Percentiles rank a stretch among this genome's conserved stretches.
Conservation (phyloP, 2,113 vertebrate genomes). For the Prionailurus viverrinus region DNA sequence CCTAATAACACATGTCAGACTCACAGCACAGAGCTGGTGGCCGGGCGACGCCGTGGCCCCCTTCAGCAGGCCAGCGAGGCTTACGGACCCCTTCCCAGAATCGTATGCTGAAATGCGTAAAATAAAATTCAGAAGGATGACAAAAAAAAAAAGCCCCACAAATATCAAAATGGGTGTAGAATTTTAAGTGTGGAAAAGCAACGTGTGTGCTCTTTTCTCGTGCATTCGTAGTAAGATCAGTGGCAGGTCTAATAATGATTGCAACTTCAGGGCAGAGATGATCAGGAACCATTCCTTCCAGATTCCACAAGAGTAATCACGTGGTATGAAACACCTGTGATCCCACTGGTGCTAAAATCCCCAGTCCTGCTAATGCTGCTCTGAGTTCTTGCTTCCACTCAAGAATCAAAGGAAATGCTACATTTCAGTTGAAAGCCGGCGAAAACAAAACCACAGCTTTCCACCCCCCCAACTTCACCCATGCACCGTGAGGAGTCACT, state of each 20-base stretch:
- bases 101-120: neutral
- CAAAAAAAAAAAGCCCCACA: neutral
- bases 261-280: neutral
- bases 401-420: neutral
- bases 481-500: neutral
- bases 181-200: neutral
- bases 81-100: neutral
- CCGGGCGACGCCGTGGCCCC: accelerated
- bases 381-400: no score
- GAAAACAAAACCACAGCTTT: neutral
- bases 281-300: neutral
- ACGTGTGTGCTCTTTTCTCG: no score
- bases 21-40: accelerated
- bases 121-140: neutral
- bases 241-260: neutral
- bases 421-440: neutral
- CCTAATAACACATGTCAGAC: no score
- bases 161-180: no score
- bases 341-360: accelerated
- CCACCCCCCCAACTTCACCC: neutral
- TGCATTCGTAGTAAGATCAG: neutral
- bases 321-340: accelerated
- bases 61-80: neutral
- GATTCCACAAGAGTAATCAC: accelerated
- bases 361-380: neutral